Conservation (phyloP, 92 coral and sea anemone species). For the Pocillopora grandis region DNA sequence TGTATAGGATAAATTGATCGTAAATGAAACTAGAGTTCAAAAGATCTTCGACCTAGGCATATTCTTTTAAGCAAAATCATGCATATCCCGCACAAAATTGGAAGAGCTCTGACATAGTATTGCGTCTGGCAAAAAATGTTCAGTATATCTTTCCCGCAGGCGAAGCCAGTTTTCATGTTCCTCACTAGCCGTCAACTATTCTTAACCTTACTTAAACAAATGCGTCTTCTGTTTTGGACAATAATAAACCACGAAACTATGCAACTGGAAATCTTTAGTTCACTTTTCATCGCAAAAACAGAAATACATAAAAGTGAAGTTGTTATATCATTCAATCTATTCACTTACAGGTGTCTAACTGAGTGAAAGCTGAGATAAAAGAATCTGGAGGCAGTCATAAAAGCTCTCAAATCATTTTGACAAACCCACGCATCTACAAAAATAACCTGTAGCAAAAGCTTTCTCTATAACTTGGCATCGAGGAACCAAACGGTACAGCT, state of each 20-base stretch:
- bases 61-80: too few species aligned
- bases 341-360: conserved; percentile 14
- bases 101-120: background rate
- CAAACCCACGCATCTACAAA: conserved; percentile 7
- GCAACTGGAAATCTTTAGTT: too few species aligned
- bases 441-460: conserved; percentile 6
- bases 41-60: background rate
- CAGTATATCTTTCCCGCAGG: too few species aligned
- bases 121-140: background rate
- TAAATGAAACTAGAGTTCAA: background rate
- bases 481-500: background rate
- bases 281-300: too few species aligned
- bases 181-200: too few species aligned
- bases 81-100: background rate
- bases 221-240: too few species aligned
- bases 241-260: too few species aligned
- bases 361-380: conserved; percentile 6
- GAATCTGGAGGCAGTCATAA: conserved; percentile 6
- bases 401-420: background rate
- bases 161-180: too few species aligned
- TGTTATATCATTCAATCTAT: background rate
- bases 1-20: background rate
- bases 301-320: too few species aligned
- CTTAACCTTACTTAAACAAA: too few species aligned
- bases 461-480: background rate